phyloP scores from a whole-genome alignment of 2,113 vertebrate genomes.

The Orientallactaga bullata region DNA sequence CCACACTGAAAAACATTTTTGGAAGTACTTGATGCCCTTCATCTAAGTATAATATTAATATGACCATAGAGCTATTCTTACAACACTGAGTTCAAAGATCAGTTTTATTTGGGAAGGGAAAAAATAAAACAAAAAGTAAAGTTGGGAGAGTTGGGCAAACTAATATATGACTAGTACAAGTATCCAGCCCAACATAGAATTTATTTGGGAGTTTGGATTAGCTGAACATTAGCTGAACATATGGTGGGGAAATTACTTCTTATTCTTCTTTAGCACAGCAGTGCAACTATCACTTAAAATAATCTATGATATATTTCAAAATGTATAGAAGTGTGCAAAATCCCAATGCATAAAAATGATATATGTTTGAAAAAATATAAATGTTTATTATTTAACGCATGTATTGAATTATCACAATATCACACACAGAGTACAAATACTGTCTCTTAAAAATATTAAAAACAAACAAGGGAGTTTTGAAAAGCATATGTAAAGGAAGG shows the following conservation, averaged over 20 bases:
- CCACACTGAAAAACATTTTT: neutral
- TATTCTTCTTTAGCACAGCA: neutral
- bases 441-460: neutral
- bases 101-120: conserved; percentile 1
- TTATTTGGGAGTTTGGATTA: neutral
- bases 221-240: neutral
- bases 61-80: neutral
- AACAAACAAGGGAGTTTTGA: neutral
- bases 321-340: neutral
- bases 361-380: neutral
- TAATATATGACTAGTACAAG: neutral
- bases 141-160: neutral
- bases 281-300: neutral
- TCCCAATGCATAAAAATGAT: neutral
- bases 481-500: neutral
- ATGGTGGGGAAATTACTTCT: neutral
- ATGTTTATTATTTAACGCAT: neutral
- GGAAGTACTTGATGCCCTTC: neutral
- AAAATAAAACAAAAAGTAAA: neutral
- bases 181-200: neutral
- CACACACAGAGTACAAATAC: neutral
- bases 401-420: neutral
- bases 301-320: neutral
- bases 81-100: neutral
- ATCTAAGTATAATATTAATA: neutral